Base-by-base conservation (phyloP, 2,113 vertebrate species). In the Salvator merianae region DNA sequence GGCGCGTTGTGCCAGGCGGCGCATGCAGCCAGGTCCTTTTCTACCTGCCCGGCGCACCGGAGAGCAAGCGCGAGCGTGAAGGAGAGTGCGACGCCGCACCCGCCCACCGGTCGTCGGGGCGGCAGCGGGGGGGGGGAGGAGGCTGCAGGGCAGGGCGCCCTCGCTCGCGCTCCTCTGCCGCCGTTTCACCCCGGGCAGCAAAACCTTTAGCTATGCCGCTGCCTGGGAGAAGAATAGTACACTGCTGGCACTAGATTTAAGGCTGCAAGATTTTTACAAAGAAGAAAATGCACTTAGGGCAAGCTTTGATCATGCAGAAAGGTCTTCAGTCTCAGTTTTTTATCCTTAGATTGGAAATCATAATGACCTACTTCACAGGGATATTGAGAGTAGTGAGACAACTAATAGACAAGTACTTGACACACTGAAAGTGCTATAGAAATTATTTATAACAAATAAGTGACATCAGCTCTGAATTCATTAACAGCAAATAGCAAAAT, bases 391-490 rank as follows among this genome's bases (percentile, higher is more conserved):
- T 12, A 28, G 28, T 79, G 76, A 84, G n/a, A 70, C 47, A 36
- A 84, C 14, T 34, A 78, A 79, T 59, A 63, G 50, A 34, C 43
- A 78, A 79, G n/a, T n/a, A 36, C 22, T 14, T 79, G 53, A 36
- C 83, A 79, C 55, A 22, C 13, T 84, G 13, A 76, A 84, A 47
- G 66, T 71, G 66, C 76, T 70, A 79, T n/a, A 84, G 30, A 14
- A 50, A 84, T 84, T 79, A 79, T 84, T 84, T 84, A 79, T 84
- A 79, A 72, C 53, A 32, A 43, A 63, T 73, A 63, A 50, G 55
- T 65, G 83, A 79, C 68, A 84, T 84, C 59, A 63, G 55, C 38
- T 73, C 38, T 73, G 76, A 79, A 79, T 79, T 32, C 55, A 79
- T 84, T 84, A 73, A 79, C 30, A 73, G 30, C 66, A 72, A 80